Evolutionary conservation across 2,113 vertebrate genomes (phyloP).

Genomic region (Platysternon megacephalum): DNA sequence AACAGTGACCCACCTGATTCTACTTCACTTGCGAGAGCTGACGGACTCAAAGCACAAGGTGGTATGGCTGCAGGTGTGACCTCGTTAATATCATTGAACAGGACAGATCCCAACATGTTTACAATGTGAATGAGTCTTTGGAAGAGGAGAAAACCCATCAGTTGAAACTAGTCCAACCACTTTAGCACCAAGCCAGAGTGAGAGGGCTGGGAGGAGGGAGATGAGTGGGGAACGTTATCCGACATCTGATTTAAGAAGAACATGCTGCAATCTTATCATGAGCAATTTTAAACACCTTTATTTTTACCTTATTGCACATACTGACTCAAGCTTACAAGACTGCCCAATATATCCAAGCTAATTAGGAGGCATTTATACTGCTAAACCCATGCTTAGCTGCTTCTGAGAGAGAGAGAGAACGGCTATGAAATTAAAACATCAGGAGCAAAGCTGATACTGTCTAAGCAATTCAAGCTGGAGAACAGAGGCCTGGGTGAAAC

Average conservation of each 20-base stretch:
- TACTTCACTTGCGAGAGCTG: neutral
- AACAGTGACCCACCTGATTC: slow-evolving; percentile 55
- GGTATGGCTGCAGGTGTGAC: slow-evolving; percentile 58
- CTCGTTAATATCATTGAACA: slow-evolving; percentile 44
- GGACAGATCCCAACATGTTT: slow-evolving; percentile 60
- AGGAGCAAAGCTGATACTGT: slow-evolving; percentile 59
- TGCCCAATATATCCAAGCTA: slow-evolving; percentile 59
- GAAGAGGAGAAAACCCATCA: slow-evolving; percentile 43
- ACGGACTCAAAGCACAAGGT: slow-evolving; percentile 41
- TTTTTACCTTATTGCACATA: slow-evolving; percentile 66
- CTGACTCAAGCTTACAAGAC: slow-evolving; percentile 39
- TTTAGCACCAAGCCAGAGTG: slow-evolving; percentile 38
- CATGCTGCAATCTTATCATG: slow-evolving; percentile 48
- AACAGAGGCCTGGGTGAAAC: slow-evolving; percentile 68
- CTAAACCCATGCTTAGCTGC: slow-evolving; percentile 54
- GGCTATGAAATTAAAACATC: slow-evolving; percentile 68
- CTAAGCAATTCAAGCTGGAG: slow-evolving; percentile 62
- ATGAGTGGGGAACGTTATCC: slow-evolving; percentile 42
- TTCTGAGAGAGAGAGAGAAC: slow-evolving; percentile 67
- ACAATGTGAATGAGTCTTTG: slow-evolving; percentile 54
- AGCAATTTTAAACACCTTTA: slow-evolving; percentile 65
- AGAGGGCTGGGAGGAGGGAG: slow-evolving; percentile 33
- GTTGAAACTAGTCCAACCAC: slow-evolving; percentile 49
- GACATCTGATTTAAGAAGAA: slow-evolving; percentile 57
- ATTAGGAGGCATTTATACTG: slow-evolving; percentile 51